Evolutionary conservation across 1,140 invertebrate genomes (phyloP).

Genomic region (Penaeus indicus): DNA sequence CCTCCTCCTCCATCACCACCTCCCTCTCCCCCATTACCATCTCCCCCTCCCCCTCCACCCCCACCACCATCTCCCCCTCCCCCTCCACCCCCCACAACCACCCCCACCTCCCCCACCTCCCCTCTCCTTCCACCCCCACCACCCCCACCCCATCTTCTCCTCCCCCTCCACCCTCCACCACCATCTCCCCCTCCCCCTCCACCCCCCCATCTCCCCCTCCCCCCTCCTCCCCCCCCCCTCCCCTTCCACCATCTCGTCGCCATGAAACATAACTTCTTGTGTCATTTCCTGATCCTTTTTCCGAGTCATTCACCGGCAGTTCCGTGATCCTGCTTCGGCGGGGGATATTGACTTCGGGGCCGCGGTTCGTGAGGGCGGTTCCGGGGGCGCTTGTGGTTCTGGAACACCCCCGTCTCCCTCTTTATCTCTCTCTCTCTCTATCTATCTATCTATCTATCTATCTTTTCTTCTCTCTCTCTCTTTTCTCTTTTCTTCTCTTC

Average conservation of each 20-base stretch:
- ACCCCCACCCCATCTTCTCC: neutral
- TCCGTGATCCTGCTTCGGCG: too few species aligned
- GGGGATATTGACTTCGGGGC: too few species aligned
- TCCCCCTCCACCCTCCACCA: too few species aligned
- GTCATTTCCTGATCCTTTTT: neutral
- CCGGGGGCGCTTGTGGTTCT: too few species aligned
- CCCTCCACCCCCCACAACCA: neutral
- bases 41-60: neutral
- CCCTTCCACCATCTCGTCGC: neutral
- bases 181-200: too few species aligned
- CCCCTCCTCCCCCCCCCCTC: neutral
- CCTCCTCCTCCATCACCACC: neutral
- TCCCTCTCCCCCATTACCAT: neutral
- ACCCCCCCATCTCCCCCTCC: neutral
- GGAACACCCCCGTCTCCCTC: too few species aligned
- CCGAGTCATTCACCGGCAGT: neutral
- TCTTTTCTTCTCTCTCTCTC: too few species aligned
- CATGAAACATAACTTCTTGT: neutral
- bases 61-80: neutral
- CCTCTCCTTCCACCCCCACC: neutral
- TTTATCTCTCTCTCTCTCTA: too few species aligned
- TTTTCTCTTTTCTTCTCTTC: too few species aligned
- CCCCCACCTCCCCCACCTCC: neutral
- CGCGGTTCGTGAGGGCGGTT: too few species aligned
- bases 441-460: too few species aligned